Percentiles rank a stretch among this genome's conserved stretches.
phyloP scores from a whole-genome alignment of 2,113 vertebrate species.

The Lasiurus borealis region DNA sequence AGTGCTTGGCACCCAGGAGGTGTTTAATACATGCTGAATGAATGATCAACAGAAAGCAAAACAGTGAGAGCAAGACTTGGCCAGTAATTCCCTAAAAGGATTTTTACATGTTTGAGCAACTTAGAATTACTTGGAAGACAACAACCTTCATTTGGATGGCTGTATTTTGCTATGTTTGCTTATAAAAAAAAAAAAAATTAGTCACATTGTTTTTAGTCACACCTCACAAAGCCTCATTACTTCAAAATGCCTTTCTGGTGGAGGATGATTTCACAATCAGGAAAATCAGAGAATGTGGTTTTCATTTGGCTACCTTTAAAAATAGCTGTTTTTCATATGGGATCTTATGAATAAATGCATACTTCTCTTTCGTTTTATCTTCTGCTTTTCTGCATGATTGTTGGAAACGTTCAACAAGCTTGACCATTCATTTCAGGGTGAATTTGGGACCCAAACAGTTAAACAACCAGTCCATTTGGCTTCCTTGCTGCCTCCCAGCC shows the following conservation, averaged over 20 bases:
- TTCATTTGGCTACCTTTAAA: constrained; percentile 65
- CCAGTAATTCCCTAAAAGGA: constrained; percentile 37
- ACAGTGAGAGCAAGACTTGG: background rate
- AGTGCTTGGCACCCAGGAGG: constrained; percentile 16
- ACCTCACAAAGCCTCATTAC: constrained; percentile 73
- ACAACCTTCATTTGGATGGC: background rate
- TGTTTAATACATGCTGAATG: background rate
- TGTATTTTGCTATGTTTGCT: constrained; percentile 37
- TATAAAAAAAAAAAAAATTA: constrained; percentile 10
- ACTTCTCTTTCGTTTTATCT: constrained; percentile 73
- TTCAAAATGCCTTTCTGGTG: constrained; percentile 66
- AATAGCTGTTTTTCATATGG: constrained; percentile 64
- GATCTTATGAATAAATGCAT: constrained; percentile 53
- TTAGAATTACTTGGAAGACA: constrained; percentile 43
- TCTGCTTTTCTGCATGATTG: constrained; percentile 77
- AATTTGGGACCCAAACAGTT: constrained; percentile 87
- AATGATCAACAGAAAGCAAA: constrained; percentile 55
- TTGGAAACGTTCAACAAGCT: constrained; percentile 23
- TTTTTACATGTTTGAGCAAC: background rate
- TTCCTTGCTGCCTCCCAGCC: constrained; percentile 87
- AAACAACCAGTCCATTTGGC: constrained; percentile 86
- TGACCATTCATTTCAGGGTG: constrained; percentile 67
- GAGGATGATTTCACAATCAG: constrained; percentile 69
- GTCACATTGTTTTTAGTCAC: constrained; percentile 67
- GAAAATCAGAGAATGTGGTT: constrained; percentile 62